phyloP scores from a whole-genome alignment of 2,113 vertebrate species.

The Marmota monax region DNA sequence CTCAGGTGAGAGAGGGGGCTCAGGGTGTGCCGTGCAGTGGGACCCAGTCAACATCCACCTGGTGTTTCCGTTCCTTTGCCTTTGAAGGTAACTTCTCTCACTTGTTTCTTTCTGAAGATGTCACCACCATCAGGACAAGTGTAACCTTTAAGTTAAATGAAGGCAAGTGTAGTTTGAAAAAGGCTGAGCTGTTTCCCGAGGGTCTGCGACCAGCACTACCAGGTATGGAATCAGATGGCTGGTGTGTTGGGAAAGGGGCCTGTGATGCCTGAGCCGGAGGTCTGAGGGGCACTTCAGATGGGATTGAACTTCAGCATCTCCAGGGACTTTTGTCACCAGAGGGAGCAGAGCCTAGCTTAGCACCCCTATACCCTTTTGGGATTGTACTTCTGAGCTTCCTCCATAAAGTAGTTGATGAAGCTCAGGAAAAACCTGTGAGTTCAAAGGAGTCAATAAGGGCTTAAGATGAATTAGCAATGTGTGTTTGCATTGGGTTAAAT shows the following conservation, averaged over 20 bases:
- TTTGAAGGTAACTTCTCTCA: conserved; percentile 77
- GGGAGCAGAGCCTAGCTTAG: not conserved
- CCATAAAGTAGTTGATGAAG: not conserved
- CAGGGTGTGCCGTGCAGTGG: fast-evolving
- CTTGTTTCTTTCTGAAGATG: conserved; percentile 88
- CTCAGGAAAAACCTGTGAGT: not conserved
- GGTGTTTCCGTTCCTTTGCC: conserved; percentile 64
- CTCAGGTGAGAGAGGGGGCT: conserved; percentile 7
- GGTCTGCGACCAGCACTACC: conserved; percentile 89
- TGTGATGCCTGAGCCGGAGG: not conserved
- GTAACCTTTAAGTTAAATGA: conserved; percentile 95
- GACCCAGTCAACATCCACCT: not conserved
- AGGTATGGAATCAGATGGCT: conserved; percentile 90
- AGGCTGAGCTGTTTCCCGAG: conserved; percentile 93
- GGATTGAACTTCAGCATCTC: not conserved
- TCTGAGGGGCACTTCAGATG: not conserved
- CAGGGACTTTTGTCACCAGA: not conserved
- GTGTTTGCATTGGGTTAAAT: conserved; percentile 37
- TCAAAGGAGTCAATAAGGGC: not conserved
- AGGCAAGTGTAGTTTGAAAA: conserved; percentile 95
- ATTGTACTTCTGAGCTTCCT: not conserved
- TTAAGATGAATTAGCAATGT: not conserved
- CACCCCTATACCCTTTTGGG: not conserved
- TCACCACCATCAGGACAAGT: conserved; percentile 92
- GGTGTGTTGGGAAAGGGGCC: conserved; percentile 43